phyloP scores from a whole-genome alignment of 2,797 vertebrate genomes.

The Odontamblyopus rebecca region DNA sequence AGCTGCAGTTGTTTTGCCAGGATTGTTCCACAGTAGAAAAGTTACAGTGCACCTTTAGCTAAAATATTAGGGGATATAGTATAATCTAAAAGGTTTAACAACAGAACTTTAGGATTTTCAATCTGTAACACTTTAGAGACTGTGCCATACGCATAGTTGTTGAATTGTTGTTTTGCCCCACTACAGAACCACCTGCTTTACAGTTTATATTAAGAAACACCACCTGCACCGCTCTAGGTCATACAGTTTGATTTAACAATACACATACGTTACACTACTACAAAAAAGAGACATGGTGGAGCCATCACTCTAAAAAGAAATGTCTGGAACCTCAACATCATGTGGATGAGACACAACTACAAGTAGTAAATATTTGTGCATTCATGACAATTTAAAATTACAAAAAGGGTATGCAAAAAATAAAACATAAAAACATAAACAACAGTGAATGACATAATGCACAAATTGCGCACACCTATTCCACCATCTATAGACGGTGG shows the following conservation, averaged over 20 bases:
- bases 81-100: neutral
- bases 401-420: neutral
- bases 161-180: conserved; percentile 14
- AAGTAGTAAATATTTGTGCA: neutral
- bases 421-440: no score
- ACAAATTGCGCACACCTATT: neutral
- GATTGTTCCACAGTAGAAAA: no score
- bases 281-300: neutral
- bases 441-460: neutral
- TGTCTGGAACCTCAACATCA: neutral
- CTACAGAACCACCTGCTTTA: conserved; percentile 33
- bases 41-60: no score
- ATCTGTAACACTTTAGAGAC: neutral
- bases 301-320: neutral
- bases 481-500: no score
- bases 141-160: conserved; percentile 1
- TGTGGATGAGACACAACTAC: neutral
- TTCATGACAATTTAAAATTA: neutral
- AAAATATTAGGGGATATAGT: no score
- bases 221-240: neutral
- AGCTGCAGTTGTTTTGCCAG: no score
- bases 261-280: neutral
- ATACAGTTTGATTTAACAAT: neutral
- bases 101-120: neutral
- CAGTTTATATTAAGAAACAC: conserved; percentile 5